These are phyloP conservation scores for Stictocephala bisonia DNA, from an alignment of 2,888 invertebrate genomes.

Conservation along the genomic window DNA sequence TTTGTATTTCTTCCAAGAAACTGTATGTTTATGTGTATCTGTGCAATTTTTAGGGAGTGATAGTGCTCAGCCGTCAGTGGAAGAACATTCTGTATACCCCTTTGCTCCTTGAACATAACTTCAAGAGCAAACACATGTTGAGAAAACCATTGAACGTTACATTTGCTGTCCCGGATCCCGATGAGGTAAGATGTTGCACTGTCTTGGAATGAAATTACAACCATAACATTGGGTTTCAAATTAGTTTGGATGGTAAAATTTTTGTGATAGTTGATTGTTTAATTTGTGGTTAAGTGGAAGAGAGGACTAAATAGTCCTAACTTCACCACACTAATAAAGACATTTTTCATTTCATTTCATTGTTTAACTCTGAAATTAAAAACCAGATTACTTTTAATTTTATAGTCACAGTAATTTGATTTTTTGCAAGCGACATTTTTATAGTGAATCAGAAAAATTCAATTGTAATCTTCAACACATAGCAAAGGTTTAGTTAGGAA, in stretches of 20 bases:
- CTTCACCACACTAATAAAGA: too few relatives aligned
- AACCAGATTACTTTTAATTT: too few relatives aligned
- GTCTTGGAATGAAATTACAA: neutral
- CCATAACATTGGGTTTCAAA: neutral
- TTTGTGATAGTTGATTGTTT: neutral
- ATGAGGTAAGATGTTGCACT: conserved; percentile 72
- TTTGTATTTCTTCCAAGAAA: neutral
- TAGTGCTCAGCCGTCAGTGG: conserved; percentile 96
- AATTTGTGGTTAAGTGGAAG: too few relatives aligned
- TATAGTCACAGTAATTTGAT: too few relatives aligned
- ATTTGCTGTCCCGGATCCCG: conserved; percentile 85
- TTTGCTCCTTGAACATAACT: conserved; percentile 87
- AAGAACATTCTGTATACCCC: conserved; percentile 96
- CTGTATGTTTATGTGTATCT: too few relatives aligned
- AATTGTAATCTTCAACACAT: too few relatives aligned
- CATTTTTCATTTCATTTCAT: too few relatives aligned
- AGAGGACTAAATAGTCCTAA: too few relatives aligned
- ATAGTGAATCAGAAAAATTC: too few relatives aligned
- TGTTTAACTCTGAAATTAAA: too few relatives aligned
- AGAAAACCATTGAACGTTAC: conserved; percentile 85
- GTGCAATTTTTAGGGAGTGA: conserved; percentile 87
- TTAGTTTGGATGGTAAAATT: neutral
- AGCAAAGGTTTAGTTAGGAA: too few relatives aligned
- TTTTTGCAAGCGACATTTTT: too few relatives aligned
- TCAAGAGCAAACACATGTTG: conserved; percentile 80